Percentiles rank a stretch among this genome's conserved stretches.
Evolutionary conservation across 2,797 vertebrate genomes (phyloP).

Genomic region (Vultur gryphus): DNA sequence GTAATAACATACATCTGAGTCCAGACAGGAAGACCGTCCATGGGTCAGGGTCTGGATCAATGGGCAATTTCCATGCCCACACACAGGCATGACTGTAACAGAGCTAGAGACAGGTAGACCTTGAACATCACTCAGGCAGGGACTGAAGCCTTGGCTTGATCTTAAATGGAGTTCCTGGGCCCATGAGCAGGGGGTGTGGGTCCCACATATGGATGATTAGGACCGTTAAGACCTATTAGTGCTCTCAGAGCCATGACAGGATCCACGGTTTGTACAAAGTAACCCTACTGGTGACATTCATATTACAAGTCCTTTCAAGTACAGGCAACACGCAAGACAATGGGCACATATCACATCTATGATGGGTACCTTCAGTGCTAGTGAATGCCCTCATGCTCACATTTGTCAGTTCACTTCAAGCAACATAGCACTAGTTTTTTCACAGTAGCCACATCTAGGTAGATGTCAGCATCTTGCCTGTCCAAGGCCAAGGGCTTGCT

Average conservation of each 20-base stretch:
- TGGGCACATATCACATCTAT: accelerated
- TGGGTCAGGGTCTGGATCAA: neutral
- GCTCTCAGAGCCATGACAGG: neutral
- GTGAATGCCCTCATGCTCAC: neutral
- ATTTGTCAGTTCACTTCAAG: neutral
- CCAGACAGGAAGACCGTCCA: neutral
- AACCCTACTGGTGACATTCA: neutral
- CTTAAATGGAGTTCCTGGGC: neutral
- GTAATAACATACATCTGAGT: neutral
- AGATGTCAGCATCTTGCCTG: neutral
- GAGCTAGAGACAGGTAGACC: neutral
- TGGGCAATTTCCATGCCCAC: neutral
- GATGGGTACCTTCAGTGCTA: neutral
- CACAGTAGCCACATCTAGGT: neutral
- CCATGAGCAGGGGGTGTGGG: neutral
- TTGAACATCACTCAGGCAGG: neutral
- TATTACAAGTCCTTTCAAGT: neutral
- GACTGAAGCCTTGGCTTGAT: neutral
- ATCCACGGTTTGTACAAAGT: neutral
- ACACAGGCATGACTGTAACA: neutral
- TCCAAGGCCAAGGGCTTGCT: neutral
- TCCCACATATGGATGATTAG: neutral
- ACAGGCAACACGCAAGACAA: neutral
- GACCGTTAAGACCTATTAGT: neutral
- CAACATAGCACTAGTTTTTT: neutral